Base-by-base conservation (phyloP, 2,888 invertebrate species). In the Lissonota sp. region DNA sequence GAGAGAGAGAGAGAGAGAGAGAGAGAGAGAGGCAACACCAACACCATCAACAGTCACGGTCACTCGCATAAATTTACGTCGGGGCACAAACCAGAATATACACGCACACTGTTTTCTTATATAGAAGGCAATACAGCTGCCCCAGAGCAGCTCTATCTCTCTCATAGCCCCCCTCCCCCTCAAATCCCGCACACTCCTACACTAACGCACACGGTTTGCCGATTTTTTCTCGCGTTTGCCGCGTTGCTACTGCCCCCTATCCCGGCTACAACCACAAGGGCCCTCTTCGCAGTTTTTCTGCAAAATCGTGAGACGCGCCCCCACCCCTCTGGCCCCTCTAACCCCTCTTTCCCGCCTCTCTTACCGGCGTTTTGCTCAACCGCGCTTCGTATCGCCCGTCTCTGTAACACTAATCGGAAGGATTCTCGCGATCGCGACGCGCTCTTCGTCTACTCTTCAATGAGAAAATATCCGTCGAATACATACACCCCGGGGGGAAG, bases 31-130 rank as follows among this genome's bases (percentile, higher is more conserved):
- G 7, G 7, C 6, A 46, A 5, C 26, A 26, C 71, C 63, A 77
- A 26, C 64, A 70, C 64, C 66, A 60, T 57, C 42, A 64, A 57
- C 80, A 84, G 83, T 84, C 83, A 84, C 71, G 84, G 83, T 67
- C 84, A 80, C 77, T 81, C 75, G 83, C 81, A 84, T 84, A 80
- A 84, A 84, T 83, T 81, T 75, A 76, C 75, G 75, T 75, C 79
- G 75, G 71, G 72, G 16, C 26, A 75, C 75, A 73, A 77, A 80
- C 72, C 72, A 80, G 76, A 80, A 72, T 80, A 72, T 40, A 49
- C 49, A 67, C 60, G 44, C 69, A 57, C 69, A 53, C n/a, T 49
- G 57, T 55, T 46, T 66, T 74, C 46, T 53, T 63, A 49, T 69
- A 66, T n/a, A n/a, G n/a, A 49, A 71, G 62, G 62, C 72, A 3